phyloP scores from a whole-genome alignment of 2,888 invertebrate species.

The Psylliodes chrysocephalus region DNA sequence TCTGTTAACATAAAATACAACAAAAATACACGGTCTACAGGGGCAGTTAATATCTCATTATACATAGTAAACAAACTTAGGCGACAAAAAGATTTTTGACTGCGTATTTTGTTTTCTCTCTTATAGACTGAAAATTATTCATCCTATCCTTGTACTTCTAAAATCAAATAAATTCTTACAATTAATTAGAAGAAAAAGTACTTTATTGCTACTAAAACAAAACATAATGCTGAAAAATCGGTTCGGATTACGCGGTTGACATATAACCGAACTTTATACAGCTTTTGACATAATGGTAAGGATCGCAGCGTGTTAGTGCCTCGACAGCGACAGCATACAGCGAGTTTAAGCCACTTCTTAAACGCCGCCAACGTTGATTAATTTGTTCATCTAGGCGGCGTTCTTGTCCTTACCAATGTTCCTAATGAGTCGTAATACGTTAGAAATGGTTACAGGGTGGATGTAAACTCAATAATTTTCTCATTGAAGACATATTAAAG shows the following conservation, averaged over 20 bases:
- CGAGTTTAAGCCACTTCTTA: conserved; percentile 22
- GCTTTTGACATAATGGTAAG: conserved; percentile 12
- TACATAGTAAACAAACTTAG: too few relatives aligned
- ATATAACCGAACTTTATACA: conserved; percentile 9
- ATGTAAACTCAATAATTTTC: too few relatives aligned
- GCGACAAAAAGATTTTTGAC: too few relatives aligned
- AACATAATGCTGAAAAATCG: not conserved
- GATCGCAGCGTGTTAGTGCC: conserved; percentile 19
- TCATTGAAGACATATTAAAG: too few relatives aligned
- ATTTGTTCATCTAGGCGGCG: conserved; percentile 4
- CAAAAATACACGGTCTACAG: too few relatives aligned
- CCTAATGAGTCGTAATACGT: not conserved
- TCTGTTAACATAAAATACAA: too few relatives aligned
- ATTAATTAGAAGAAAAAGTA: too few relatives aligned
- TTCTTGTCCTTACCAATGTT: not conserved
- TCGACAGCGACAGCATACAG: conserved; percentile 19
- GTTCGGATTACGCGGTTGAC: conserved; percentile 4
- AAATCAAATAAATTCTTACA: too few relatives aligned
- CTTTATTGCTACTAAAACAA: not conserved
- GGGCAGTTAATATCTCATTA: too few relatives aligned
- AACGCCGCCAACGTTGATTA: conserved; percentile 25
- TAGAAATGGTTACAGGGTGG: not conserved
- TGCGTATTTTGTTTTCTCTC: too few relatives aligned
- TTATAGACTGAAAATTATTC: too few relatives aligned
- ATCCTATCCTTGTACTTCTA: too few relatives aligned